Conservation (phyloP, 2,113 vertebrate genomes). For the Mormoops blainvillei region DNA sequence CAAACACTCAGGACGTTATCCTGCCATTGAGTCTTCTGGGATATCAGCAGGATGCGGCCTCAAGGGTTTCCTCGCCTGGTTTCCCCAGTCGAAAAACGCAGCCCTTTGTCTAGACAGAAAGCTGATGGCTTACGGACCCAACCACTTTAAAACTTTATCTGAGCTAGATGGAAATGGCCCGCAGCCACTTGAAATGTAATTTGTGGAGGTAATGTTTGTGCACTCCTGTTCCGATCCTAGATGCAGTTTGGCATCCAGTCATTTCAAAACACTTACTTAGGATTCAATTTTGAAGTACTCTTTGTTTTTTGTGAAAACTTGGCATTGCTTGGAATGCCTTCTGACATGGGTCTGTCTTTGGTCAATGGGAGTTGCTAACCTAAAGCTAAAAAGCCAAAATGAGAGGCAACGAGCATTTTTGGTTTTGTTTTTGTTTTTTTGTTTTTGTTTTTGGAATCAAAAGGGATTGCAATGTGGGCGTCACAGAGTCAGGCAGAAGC, state of each 20-base stretch:
- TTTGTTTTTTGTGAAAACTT: constrained; percentile 34
- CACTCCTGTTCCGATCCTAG: constrained; percentile 26
- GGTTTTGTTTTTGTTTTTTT: too few species aligned
- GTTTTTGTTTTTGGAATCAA: too few species aligned
- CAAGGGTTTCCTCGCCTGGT: constrained; percentile 37
- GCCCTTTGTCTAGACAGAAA: constrained; percentile 40
- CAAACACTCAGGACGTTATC: constrained; percentile 45
- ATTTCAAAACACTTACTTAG: neutral
- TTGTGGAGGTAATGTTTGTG: constrained; percentile 28
- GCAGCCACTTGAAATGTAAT: constrained; percentile 21
- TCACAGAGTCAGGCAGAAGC: neutral
- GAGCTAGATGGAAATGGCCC: constrained; percentile 25
- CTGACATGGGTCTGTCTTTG: neutral
- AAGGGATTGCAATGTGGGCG: neutral
- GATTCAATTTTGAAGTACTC: constrained; percentile 28
- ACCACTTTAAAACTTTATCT: constrained; percentile 38
- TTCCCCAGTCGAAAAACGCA: constrained; percentile 27
- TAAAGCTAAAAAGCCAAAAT: neutral
- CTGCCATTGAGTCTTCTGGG: constrained; percentile 56
- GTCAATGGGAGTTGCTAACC: neutral
- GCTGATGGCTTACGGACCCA: constrained; percentile 10
- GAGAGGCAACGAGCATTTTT: neutral
- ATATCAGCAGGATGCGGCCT: constrained; percentile 63
- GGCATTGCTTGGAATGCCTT: neutral
- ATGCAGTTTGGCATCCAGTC: neutral